phyloP scores from a whole-genome alignment of 2,113 vertebrate species.

The Piaya cayana region DNA sequence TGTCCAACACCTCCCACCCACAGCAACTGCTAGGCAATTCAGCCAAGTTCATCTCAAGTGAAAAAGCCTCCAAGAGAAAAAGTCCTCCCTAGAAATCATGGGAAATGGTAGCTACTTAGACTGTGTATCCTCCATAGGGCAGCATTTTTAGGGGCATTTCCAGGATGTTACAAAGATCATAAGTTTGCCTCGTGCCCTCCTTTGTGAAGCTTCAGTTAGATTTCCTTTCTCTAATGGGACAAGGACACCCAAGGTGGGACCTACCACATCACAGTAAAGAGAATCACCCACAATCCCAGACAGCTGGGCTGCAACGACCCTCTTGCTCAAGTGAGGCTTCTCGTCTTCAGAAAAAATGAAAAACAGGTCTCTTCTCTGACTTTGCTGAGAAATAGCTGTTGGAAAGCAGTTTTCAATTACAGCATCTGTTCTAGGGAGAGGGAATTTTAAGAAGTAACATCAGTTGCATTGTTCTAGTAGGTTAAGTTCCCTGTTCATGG shows the following conservation, averaged over 20 bases:
- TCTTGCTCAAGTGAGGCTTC: not conserved
- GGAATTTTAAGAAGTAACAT: not conserved
- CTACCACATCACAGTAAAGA: not conserved
- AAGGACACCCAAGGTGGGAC: not conserved
- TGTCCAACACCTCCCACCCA: not conserved
- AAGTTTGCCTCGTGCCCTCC: not conserved
- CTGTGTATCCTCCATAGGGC: not conserved
- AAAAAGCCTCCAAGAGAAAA: not conserved
- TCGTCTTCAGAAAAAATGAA: not conserved
- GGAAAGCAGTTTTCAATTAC: not conserved
- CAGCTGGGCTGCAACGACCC: not conserved
- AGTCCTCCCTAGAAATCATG: not conserved
- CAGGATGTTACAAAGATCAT: fast-evolving
- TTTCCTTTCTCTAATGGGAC: not conserved
- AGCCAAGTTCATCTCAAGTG: not conserved
- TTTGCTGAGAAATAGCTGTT: not conserved
- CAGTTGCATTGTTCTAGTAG: not conserved
- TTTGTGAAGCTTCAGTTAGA: not conserved
- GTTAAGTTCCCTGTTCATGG: not conserved
- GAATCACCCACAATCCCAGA: not conserved
- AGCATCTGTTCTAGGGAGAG: not conserved
- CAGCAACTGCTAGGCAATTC: not conserved
- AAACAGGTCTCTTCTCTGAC: not conserved
- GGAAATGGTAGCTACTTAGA: not conserved
- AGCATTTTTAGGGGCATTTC: not conserved